Percentiles rank a stretch among this genome's conserved stretches.
phyloP scores from a whole-genome alignment of 2,113 vertebrate species.

The Myodes glareolus region DNA sequence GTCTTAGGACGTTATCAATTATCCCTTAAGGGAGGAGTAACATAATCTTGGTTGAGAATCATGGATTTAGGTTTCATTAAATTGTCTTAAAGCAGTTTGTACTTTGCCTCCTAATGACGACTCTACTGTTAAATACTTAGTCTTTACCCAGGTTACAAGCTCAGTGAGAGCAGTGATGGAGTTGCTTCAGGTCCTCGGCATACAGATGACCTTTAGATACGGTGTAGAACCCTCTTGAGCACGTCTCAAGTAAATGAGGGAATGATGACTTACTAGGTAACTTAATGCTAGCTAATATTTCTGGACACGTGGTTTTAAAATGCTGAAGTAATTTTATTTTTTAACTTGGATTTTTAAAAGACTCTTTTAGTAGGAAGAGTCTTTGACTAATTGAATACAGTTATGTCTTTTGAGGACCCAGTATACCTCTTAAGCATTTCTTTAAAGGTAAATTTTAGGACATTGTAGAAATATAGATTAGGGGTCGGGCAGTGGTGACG shows the following conservation, averaged over 20 bases:
- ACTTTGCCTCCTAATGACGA: not conserved
- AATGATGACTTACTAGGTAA: not conserved
- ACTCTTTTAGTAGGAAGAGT: not conserved
- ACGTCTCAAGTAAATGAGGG: not conserved
- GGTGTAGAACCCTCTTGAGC: not conserved
- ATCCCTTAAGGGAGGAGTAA: not conserved
- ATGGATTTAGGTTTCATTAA: constrained; percentile 21
- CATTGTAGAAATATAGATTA: not conserved
- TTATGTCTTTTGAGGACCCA: not conserved
- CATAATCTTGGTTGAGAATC: constrained; percentile 10
- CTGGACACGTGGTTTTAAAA: constrained; percentile 51
- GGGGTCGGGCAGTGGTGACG: no score
- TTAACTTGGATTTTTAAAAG: not conserved
- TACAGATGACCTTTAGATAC: not conserved
- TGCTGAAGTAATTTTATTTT: constrained; percentile 19
- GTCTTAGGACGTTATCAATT: not conserved
- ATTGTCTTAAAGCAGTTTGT: not conserved
- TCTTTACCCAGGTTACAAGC: not conserved
- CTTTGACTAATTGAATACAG: constrained; percentile 19
- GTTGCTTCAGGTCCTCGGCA: not conserved
- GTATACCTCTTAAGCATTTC: not conserved
- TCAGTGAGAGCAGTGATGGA: not conserved
- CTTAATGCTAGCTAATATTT: constrained; percentile 5
- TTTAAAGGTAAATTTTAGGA: constrained; percentile 38
- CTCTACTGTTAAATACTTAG: not conserved